Base-by-base conservation (phyloP, 1,140 invertebrate genomes). In the Calliphora vicina region DNA sequence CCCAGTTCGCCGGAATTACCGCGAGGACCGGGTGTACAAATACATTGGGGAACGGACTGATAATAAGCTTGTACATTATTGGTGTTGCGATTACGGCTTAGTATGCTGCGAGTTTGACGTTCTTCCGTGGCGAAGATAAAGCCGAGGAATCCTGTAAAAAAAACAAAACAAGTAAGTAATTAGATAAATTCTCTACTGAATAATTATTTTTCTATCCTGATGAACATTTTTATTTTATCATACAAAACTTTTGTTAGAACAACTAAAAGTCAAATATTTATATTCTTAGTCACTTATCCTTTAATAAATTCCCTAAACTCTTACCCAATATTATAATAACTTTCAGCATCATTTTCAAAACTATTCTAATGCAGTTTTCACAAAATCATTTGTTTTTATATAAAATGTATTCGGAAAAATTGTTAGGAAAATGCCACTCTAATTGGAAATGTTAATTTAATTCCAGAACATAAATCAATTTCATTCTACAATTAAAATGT, bases 1-100 rank as follows among this genome's bases (percentile, higher is more conserved):
- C 83, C 83, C 25, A 0, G 43, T 17, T 5, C 83, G n/a, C 83
- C 82, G 2, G 82, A 74, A 15, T n/a, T n/a, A 43, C 74, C 74
- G 2, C n/a, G 35, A 12, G 82, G 82, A 42, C 82, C 82, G 2
- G 82, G 82, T 20, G 74, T n/a, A 13, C 74, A 78, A 78, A 23
- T 78, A 43, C 74, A 67, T 45, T 67, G 57, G 8, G 50, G 81
- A 4, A 82, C 81, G 10, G 57, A 67, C 10, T 72, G 57, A 25
- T 72, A 73, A 43, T 42, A 67, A n/a, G 50, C 50, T 13, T 82
- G 50, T 42, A 67, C 4, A 5, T 67, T 80, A 27, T 42, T 80
- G 17, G 12, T 43, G 26, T 80, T 80, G 10, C 78, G 78, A 80
- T 57, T 80, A 6, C 78, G 72, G 17, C 8, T 20, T 1, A 29